Evolutionary conservation across 2,888 invertebrate species (phyloP), one percentile per base, ranked within the genome.

Genomic region (Tinea semifulvella): DNA sequence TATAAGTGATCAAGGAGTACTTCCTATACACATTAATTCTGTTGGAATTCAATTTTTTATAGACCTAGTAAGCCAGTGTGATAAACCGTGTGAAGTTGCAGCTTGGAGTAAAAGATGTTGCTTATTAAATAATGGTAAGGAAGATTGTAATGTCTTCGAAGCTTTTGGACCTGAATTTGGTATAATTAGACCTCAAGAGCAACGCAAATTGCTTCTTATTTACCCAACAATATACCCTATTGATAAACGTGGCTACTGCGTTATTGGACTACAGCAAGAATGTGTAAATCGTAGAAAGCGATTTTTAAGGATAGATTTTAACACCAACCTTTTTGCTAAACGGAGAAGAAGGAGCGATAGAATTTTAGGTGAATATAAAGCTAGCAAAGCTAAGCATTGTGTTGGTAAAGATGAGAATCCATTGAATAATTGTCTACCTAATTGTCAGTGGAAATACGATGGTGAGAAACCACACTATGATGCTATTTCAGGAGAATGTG

Each of bases 361-460:
- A 10, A 13, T 46, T 1, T 17, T 43, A 3, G 39, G 18, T 14
- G 19, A 36, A 8, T 43, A 38, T 22, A 20, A 36, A 36, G 8
- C 13, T 4, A 8, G 27, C 2, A 46, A 43, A 19, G 6, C 19
- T 4, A 43, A 36, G 11, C 13, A 7, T n/a, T 77, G 76, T 49
- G 54, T 55, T 7, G 54, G 55, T 5, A 25, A 63, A 26, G 77
- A 77, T 44, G 57, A 64, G 42, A 63, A 77, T 48, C 54, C 68
- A 1, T 50, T 73, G 6, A 57, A 61, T 26, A 44, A 60, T 8
- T 77, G 77, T 46, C 48, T 45, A 27, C 66, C 72, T 3, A 53
- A 67, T 22, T 77, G 76, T 53, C 64, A 68, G 48, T 40, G 60
- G 1, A 76, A 74, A 54, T 77, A 77, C 50, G 52, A 54, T 11